Evolutionary conservation across 2,113 vertebrate species (phyloP), one percentile per base, ranked within the genome.

Genomic region (Arvicanthis niloticus): DNA sequence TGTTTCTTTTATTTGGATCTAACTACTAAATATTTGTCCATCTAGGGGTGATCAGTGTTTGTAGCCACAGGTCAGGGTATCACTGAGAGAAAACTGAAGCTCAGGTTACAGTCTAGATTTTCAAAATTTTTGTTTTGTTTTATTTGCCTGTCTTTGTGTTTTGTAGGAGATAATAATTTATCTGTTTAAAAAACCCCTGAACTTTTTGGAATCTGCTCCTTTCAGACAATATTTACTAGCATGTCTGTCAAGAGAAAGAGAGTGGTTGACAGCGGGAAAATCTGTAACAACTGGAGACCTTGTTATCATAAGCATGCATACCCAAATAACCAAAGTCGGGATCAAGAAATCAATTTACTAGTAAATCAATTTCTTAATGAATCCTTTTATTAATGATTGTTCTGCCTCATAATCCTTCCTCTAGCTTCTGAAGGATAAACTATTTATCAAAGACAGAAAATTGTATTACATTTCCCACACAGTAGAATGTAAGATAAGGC

Each of bases 401-500:
- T 94, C 15, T 84, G 53, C 90, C 91, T 96, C 19, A 89, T 84
- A 91, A 87, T 37, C 10, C n/a, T 75, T 86, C 42, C 8, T 87
- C 40, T 96, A 76, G 48, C 22, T 58, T 17, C 21, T 89, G 58
- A 21, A 60, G 45, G 91, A 65, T 13, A 37, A 82, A 81, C 21
- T 86, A 42, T 67, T 93, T 89, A 48, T 87, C 87, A 91, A 96
- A 95, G 48, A 40, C 70, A 85, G 45, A 91, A 96, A 88, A 70
- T 37, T 7, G 0, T 22, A 45, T 78, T 87, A 51, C 88, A 53
- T 51, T 89, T 96, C 48, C 6, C 19, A 70, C 73, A 84, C 67
- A 82, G 65, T 80, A 75, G 42, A 84, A 78, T 95, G 62, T 78
- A 76, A 40, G 26, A 58, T 84, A n/a, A 89, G 80, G 34, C n/a